Percentiles rank a stretch among this genome's conserved stretches.
Evolutionary conservation across 2,797 vertebrate genomes (phyloP).

Genomic region (Hozukius guyotensis): DNA sequence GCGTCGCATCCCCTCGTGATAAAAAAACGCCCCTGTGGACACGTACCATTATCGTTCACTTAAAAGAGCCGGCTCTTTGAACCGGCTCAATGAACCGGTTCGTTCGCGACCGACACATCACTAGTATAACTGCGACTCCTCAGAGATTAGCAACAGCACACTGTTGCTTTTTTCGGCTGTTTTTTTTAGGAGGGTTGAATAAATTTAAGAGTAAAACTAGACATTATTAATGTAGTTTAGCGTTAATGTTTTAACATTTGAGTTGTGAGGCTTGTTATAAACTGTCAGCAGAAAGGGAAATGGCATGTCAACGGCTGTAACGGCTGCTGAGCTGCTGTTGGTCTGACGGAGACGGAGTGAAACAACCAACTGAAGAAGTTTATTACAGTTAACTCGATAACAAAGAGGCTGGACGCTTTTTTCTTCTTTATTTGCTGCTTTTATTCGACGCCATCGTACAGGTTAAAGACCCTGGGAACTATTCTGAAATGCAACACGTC

Average conservation of each 20-base stretch:
- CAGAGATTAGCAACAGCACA: conserved; percentile 53
- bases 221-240: background rate
- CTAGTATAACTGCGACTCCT: conserved; percentile 3
- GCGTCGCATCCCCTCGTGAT: too few species aligned
- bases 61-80: too few species aligned
- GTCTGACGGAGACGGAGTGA: conserved; percentile 30
- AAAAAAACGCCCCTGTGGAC: too few species aligned
- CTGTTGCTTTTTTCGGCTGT: conserved; percentile 43
- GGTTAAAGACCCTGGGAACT: background rate
- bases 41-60: too few species aligned
- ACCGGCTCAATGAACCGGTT: too few species aligned
- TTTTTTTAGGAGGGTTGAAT: background rate
- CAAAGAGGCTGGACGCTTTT: too few species aligned
- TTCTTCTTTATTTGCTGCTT: background rate
- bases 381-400: conserved; percentile 58
- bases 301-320: conserved; percentile 62
- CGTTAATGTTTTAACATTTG: background rate
- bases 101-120: too few species aligned
- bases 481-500: conserved; percentile 22
- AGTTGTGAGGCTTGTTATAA: background rate
- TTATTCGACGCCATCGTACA: conserved; percentile 57
- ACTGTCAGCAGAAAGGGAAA: conserved; percentile 44
- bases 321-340: conserved; percentile 6
- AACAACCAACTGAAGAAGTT: conserved; percentile 54
- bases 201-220: background rate